Evolutionary conservation across 2,888 invertebrate genomes (phyloP), one percentile per base, ranked within the genome.

Genomic region (Pristionchus arcanus): DNA sequence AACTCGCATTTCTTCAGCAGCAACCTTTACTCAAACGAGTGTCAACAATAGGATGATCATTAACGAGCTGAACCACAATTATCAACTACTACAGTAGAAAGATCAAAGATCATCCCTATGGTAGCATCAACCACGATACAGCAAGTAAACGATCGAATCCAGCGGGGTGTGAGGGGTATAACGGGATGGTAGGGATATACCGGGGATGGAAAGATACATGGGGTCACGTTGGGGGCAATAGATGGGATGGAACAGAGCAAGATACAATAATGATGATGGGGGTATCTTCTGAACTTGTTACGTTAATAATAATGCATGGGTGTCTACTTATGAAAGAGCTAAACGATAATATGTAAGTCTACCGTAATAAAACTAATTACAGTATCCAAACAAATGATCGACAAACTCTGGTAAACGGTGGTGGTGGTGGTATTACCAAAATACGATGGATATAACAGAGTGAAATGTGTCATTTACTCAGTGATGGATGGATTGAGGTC

Each of bases 21-120:
- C 84, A 84, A 84, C 55, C 84, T 84, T 84, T 84, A 84, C 84
- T 84, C 84, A 84, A 84, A 84, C 28, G 59, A 84, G 84, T 84
- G 84, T 84, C 59, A 84, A 84, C 84, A 84, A 84, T 28, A 84
- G 84, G 55, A 77, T 15, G 77, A 77, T 42, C 37, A 77, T 15
- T 49, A 34, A 77, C 77, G 42, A 49, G 77, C 77, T 42, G 42
- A 77, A 77, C 77, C 77, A 77, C 77, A 42, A 77, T 74, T 49
- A 42, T 77, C 25, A 7, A 77, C 77, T 77, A 77, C 77, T 31
- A 49, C 42, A 77, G 77, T 16, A 71, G 77, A 77, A 77, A 77
- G 74, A 74, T 74, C 74, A 37, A 74, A 74, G 74, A 74, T 74
- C 74, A 74, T 21, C 31, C 19, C 74, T 74, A 34, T 15, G 34